Conservation (phyloP, 2,797 vertebrate species). For the Sarcoramphus papa region DNA sequence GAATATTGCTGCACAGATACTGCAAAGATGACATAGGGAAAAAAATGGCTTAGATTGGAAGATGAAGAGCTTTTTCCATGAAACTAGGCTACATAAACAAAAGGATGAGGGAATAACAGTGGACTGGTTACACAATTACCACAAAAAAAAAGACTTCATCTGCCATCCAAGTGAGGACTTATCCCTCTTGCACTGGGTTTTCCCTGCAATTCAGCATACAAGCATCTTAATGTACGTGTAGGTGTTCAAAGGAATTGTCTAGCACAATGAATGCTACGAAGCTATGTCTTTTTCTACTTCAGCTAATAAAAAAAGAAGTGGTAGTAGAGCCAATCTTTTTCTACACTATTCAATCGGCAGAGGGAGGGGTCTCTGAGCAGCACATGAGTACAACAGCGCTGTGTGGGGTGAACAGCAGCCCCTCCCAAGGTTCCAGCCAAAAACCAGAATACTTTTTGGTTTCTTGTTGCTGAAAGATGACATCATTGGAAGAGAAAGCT, state of each 20-base stretch:
- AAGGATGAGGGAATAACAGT: background rate
- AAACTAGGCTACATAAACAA: background rate
- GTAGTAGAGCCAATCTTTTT: background rate
- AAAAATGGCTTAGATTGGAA: background rate
- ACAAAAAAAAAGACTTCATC: background rate
- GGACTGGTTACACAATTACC: background rate
- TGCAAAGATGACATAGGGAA: background rate
- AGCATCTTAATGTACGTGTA: background rate
- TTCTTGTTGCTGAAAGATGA: background rate
- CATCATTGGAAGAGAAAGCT: background rate
- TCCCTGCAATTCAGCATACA: background rate
- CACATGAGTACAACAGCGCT: fast-evolving
- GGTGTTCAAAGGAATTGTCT: background rate
- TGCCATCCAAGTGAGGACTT: background rate
- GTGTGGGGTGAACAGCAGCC: fast-evolving
- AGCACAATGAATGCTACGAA: background rate
- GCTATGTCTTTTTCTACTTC: background rate
- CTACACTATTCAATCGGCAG: background rate
- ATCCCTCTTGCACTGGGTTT: background rate
- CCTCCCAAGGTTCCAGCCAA: background rate
- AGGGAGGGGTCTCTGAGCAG: background rate
- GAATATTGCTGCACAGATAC: background rate
- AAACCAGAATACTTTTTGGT: background rate
- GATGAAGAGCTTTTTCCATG: background rate
- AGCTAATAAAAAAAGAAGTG: background rate